Base-by-base conservation (phyloP, 2,888 invertebrate species). In the Mythimna loreyi region DNA sequence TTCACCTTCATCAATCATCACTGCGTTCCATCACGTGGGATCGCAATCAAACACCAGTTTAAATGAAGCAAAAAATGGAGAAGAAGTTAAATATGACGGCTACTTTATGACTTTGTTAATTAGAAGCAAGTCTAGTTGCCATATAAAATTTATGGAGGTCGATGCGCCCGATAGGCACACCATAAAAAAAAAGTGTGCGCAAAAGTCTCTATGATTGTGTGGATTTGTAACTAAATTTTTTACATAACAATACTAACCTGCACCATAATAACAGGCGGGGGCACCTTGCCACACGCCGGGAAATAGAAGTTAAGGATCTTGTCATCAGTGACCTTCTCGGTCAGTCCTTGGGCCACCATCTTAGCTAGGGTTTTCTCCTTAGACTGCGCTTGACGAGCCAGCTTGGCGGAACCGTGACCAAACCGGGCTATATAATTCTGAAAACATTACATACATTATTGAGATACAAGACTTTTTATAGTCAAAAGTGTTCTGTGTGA, bases 191-290 rank as follows among this genome's bases (percentile, higher is more conserved):
- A n/a, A n/a, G n/a, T n/a, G n/a, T n/a, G n/a, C n/a, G n/a, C n/a
- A n/a, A n/a, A n/a, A n/a, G n/a, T n/a, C n/a, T n/a, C n/a, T n/a
- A n/a, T n/a, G n/a, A n/a, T n/a, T n/a, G n/a, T n/a, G n/a, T n/a
- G n/a, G n/a, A n/a, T n/a, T n/a, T n/a, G n/a, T n/a, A n/a, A n/a
- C n/a, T n/a, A n/a, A n/a, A n/a, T n/a, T n/a, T n/a, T n/a, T n/a
- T n/a, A 16, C 16, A 19, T 16, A 25, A 16, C 13, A 16, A 9
- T 45, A 78, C 88, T 84, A 80, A 97, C 97, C 96, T 99, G 99
- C 65, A 99, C 99, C 99, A 99, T 99, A 87, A 99, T 99, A 71
- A 99, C 99, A 0, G 99, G 99, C 2, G 99, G 99, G 49, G 99
- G 99, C 83, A 99, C 98, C 62, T 97, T 98, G 73, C 99, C 99